Evolutionary conservation across 2,888 invertebrate species (phyloP).

Genomic region (Drosophila rellima): DNA sequence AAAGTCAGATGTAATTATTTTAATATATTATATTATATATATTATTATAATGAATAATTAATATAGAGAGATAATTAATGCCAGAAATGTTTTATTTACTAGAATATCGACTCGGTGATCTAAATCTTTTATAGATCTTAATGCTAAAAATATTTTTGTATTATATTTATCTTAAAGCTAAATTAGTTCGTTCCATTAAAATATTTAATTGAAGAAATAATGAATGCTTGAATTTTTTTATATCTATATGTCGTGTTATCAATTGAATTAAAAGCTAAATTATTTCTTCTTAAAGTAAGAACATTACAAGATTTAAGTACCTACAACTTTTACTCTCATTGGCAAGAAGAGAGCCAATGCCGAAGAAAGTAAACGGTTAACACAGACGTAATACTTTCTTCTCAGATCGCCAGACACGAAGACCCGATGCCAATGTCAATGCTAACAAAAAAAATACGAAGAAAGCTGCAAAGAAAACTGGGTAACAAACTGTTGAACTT

Average conservation of each 20-base stretch:
- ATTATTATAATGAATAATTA: not conserved
- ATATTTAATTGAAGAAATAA: too few relatives aligned
- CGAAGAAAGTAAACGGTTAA: constrained; percentile 56
- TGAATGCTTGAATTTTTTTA: too few relatives aligned
- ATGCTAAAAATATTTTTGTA: too few relatives aligned
- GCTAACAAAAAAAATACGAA: constrained; percentile 61
- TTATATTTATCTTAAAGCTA: too few relatives aligned
- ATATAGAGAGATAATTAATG: not conserved
- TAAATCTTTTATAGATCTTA: too few relatives aligned
- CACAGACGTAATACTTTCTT: constrained; percentile 73
- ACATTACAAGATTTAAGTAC: not conserved
- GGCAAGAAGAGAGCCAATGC: constrained; percentile 15
- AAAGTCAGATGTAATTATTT: not conserved
- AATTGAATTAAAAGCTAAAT: not conserved
- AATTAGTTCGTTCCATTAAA: too few relatives aligned
- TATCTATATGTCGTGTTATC: too few relatives aligned
- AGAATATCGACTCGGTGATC: too few relatives aligned
- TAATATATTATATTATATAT: too few relatives aligned
- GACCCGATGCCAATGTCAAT: constrained; percentile 48
- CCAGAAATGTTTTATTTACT: not conserved
- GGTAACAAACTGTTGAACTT: constrained; percentile 68
- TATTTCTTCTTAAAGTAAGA: not conserved
- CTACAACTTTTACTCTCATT: constrained; percentile 51
- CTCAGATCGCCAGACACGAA: constrained; percentile 31
- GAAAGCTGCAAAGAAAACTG: constrained; percentile 79